These are phyloP conservation scores for Catharus minimus DNA, from an alignment of 2,113 vertebrate species.

Conservation along the genomic window DNA sequence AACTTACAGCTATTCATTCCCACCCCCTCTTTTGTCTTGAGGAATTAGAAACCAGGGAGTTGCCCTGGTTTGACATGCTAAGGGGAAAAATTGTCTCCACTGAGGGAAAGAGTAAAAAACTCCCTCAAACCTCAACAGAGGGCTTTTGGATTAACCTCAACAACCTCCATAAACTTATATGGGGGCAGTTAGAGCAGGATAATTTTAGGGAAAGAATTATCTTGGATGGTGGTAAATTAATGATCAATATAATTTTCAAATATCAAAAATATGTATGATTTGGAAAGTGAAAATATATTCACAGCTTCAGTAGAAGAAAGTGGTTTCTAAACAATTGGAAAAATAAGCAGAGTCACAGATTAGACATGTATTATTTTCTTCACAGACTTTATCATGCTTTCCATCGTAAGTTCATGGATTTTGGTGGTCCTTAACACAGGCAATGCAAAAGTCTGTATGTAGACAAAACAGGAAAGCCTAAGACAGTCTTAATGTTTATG, in stretches of 20 bases:
- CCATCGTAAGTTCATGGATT: background rate
- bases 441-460: background rate
- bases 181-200: background rate
- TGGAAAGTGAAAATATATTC: background rate
- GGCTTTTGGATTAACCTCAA: background rate
- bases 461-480: background rate
- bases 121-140: too few relatives aligned
- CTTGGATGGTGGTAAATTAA: background rate
- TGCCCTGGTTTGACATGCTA: too few relatives aligned
- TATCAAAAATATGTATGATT: rapidly evolving
- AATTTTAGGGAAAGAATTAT: background rate
- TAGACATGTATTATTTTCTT: background rate
- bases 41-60: too few relatives aligned
- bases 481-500: background rate
- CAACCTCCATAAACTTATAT: background rate
- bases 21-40: too few relatives aligned
- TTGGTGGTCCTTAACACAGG: background rate
- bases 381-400: background rate
- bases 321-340: background rate
- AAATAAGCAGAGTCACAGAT: background rate
- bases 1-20: too few relatives aligned
- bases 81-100: too few relatives aligned
- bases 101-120: too few relatives aligned
- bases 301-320: background rate
- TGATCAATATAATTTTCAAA: background rate